phyloP scores from a whole-genome alignment of 2,888 invertebrate species.

The Unio delphinus region DNA sequence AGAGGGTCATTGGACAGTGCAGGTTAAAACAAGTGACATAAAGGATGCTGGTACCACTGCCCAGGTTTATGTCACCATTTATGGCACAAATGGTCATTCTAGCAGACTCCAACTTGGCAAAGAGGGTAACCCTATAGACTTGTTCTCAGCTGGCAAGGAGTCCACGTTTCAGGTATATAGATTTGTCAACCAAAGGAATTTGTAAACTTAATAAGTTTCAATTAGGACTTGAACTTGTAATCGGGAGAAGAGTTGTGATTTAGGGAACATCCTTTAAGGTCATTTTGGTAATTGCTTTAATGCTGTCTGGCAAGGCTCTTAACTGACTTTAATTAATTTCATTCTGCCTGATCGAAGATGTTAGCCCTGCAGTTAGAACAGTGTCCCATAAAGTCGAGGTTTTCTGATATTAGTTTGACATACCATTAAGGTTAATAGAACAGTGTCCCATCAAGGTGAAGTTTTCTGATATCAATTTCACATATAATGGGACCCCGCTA shows the following conservation, averaged over 20 bases:
- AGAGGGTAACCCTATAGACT: conserved; percentile 23
- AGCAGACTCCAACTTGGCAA: conserved; percentile 44
- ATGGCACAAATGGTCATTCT: conserved; percentile 58
- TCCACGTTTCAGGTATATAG: conserved; percentile 46
- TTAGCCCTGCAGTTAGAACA: no score
- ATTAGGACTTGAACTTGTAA: no score
- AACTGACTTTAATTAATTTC: not conserved
- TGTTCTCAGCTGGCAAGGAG: conserved; percentile 44
- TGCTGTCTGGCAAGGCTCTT: not conserved
- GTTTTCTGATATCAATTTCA: no score
- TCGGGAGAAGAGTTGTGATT: no score
- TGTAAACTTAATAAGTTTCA: no score
- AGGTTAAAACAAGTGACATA: conserved; percentile 60
- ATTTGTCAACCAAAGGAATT: not conserved
- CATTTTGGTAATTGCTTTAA: not conserved
- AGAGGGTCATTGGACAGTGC: conserved; percentile 60
- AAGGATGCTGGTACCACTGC: conserved; percentile 57
- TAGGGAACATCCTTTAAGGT: no score
- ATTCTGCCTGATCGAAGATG: no score
- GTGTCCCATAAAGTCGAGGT: no score
- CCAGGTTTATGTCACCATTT: conserved; percentile 58
- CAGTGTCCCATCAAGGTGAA: no score
- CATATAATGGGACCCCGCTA: no score
- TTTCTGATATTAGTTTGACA: no score
- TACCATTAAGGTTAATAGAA: no score